Conservation (phyloP, 2,888 invertebrate species). For the Thera britannica region DNA sequence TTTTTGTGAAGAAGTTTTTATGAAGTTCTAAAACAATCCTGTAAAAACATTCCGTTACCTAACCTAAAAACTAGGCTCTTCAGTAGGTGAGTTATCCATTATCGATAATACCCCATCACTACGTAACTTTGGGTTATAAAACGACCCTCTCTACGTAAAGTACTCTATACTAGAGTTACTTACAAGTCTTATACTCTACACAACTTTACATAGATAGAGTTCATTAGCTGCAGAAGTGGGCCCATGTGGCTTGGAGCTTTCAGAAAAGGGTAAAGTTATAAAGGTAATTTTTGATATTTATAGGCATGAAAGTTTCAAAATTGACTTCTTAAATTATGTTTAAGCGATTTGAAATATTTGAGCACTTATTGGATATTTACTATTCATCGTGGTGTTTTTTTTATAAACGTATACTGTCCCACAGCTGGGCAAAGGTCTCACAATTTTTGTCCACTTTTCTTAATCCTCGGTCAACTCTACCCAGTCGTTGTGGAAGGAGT, state of each 20-base stretch:
- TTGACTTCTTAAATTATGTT: neutral
- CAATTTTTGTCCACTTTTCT: no score
- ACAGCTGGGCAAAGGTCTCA: no score
- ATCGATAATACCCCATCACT: constrained; percentile 48
- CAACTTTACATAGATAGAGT: constrained; percentile 30
- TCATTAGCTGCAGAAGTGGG: constrained; percentile 35
- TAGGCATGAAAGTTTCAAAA: neutral
- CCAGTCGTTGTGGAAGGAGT: no score
- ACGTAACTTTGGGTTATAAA: constrained; percentile 44
- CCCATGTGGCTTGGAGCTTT: constrained; percentile 42
- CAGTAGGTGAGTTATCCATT: neutral
- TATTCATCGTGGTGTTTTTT: no score
- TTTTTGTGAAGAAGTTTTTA: no score
- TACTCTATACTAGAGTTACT: constrained; percentile 54
- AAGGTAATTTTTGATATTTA: constrained; percentile 24
- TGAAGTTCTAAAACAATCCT: no score
- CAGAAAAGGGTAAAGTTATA: constrained; percentile 20
- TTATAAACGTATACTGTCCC: no score
- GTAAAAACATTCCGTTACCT: no score
- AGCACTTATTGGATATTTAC: no score
- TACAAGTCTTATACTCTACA: constrained; percentile 50
- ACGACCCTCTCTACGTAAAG: constrained; percentile 47
- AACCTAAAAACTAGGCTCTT: neutral
- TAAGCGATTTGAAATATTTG: no score
- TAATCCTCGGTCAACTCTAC: no score